Conservation (phyloP, 2,797 vertebrate genomes). For the Paramormyrops hopkinsi region DNA sequence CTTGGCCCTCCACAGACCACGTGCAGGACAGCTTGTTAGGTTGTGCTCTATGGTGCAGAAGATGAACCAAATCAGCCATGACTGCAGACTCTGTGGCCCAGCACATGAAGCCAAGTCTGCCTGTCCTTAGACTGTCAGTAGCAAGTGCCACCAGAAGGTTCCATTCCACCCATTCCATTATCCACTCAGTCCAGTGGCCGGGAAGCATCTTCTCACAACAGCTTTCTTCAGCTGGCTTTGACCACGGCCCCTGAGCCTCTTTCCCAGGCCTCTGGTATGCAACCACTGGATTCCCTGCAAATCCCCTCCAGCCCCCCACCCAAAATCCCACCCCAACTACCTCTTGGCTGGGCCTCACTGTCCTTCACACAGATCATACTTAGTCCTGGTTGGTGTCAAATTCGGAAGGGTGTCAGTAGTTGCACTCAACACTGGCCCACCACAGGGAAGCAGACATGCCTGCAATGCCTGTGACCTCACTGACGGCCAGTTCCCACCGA, state of each 20-base stretch:
- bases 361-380: conserved; percentile 5
- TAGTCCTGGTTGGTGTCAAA: not conserved
- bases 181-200: not conserved
- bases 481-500: not conserved
- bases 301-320: not conserved
- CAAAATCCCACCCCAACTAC: conserved; percentile 36
- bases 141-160: not conserved
- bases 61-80: not conserved
- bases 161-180: not conserved
- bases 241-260: not conserved
- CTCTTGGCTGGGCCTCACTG: conserved; percentile 25
- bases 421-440: not conserved
- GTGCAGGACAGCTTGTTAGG: not conserved
- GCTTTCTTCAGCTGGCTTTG: not conserved
- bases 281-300: conserved; percentile 11
- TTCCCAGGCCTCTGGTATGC: conserved; percentile 23
- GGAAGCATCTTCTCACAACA: not conserved
- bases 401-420: not conserved
- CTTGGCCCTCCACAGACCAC: not conserved
- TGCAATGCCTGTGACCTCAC: not conserved
- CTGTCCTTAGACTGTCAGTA: not conserved
- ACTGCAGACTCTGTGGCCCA: not conserved
- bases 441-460: not conserved
- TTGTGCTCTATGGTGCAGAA: not conserved
- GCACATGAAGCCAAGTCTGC: not conserved